These are phyloP conservation scores for Diaperis boleti DNA, from an alignment of 2,888 invertebrate species.

Conservation along the genomic window DNA sequence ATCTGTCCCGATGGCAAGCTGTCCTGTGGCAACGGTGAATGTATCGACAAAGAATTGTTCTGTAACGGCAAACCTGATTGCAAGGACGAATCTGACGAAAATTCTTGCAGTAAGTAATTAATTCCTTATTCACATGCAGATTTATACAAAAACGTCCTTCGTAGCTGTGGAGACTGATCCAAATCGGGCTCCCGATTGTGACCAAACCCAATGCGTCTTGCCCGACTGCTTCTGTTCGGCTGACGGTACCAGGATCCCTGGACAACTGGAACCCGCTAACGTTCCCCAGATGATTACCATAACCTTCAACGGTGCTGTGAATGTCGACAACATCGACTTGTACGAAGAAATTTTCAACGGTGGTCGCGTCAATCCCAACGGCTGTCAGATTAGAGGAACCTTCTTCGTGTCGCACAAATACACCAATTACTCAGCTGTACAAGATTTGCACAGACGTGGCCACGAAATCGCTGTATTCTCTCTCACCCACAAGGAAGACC, in stretches of 20 bases:
- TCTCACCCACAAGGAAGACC: constrained; percentile 92
- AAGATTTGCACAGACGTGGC: constrained; percentile 89
- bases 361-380: constrained; percentile 87
- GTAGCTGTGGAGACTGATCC: constrained; percentile 91
- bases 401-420: constrained; percentile 95
- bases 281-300: constrained; percentile 95
- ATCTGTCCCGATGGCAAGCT: constrained; percentile 91
- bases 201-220: constrained; percentile 86
- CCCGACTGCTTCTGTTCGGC: constrained; percentile 95
- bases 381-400: constrained; percentile 89
- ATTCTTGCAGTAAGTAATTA: constrained; percentile 91
- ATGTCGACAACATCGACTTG: constrained; percentile 92
- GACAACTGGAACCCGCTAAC: constrained; percentile 83
- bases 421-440: constrained; percentile 90
- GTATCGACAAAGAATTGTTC: constrained; percentile 91
- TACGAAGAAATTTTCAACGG: constrained; percentile 92
- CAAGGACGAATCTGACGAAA: constrained; percentile 95
- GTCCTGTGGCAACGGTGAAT: constrained; percentile 92
- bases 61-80: constrained; percentile 94
- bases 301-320: constrained; percentile 93
- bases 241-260: constrained; percentile 91
- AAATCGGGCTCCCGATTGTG: constrained; percentile 92
- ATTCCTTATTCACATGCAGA: constrained; percentile 19
- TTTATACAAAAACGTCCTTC: constrained; percentile 20
- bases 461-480: constrained; percentile 95